phyloP scores from a whole-genome alignment of 2,888 invertebrate genomes.

The Cephalotes varians region DNA sequence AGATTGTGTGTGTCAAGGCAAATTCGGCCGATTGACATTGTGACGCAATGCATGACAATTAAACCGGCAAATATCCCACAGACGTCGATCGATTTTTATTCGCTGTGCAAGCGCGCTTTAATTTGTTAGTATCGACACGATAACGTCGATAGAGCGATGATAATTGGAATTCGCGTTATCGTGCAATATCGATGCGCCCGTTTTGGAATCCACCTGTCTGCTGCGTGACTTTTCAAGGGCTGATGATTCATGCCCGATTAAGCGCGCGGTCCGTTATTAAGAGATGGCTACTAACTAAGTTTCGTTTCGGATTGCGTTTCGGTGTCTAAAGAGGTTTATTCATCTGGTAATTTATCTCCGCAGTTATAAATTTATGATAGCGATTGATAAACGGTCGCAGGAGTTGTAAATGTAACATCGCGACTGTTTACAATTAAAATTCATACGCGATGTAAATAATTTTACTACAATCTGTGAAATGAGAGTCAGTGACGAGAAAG shows the following conservation, averaged over 20 bases:
- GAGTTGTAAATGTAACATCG: neutral
- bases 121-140: slow-evolving; percentile 23
- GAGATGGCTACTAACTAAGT: neutral
- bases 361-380: neutral
- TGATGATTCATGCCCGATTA: slow-evolving; percentile 43
- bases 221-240: slow-evolving; percentile 40
- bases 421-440: neutral
- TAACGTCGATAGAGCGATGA: slow-evolving; percentile 24
- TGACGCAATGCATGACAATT: neutral
- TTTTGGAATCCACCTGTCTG: slow-evolving; percentile 43
- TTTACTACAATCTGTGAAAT: neutral
- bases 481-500: neutral
- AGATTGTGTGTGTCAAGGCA: neutral
- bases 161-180: slow-evolving; percentile 44
- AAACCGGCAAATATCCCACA: slow-evolving; percentile 20
- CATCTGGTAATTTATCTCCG: neutral
- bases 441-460: neutral
- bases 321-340: neutral
- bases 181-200: slow-evolving; percentile 3
- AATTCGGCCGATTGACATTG: slow-evolving; percentile 18
- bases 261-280: slow-evolving; percentile 11
- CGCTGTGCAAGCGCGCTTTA: neutral
- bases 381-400: neutral
- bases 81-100: slow-evolving; percentile 17
- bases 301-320: neutral